Evolutionary conservation across 2,113 vertebrate species (phyloP).

Genomic region (Hepsetus odoe): DNA sequence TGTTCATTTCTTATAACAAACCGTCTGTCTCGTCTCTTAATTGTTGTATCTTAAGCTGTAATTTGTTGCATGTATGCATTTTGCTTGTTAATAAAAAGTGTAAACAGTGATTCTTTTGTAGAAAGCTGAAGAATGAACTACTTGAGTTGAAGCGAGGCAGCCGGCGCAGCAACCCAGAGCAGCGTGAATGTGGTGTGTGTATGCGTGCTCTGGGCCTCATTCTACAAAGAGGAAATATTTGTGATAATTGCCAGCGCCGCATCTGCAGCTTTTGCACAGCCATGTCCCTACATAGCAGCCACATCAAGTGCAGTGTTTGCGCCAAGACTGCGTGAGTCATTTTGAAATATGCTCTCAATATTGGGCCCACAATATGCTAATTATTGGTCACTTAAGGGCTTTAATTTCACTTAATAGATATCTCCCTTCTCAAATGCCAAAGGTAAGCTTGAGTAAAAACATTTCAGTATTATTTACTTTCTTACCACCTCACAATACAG

Average conservation of each 20-base stretch:
- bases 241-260: conserved; percentile 80
- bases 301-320: conserved; percentile 88
- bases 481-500: no score
- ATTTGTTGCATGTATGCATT: no score
- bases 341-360: not conserved
- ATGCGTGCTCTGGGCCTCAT: conserved; percentile 86
- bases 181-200: conserved; percentile 86
- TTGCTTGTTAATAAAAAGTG: no score
- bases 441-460: no score
- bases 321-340: conserved; percentile 89
- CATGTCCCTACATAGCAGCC: conserved; percentile 58
- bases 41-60: no score
- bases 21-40: no score
- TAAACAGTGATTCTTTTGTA: conserved; percentile 58
- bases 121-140: conserved; percentile 94
- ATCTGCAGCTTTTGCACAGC: conserved; percentile 84
- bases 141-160: conserved; percentile 88
- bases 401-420: no score
- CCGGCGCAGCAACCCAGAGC: conserved; percentile 69
- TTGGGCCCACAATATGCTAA: not conserved
- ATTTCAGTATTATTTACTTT: no score
- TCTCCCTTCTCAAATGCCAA: no score
- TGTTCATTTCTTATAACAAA: no score
- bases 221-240: conserved; percentile 86
- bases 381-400: not conserved